A percentile compares a stretch with the other conserved stretches of the same genome.
Conservation (phyloP, 2,888 invertebrate species). For the Hypselothyrea guttata region DNA sequence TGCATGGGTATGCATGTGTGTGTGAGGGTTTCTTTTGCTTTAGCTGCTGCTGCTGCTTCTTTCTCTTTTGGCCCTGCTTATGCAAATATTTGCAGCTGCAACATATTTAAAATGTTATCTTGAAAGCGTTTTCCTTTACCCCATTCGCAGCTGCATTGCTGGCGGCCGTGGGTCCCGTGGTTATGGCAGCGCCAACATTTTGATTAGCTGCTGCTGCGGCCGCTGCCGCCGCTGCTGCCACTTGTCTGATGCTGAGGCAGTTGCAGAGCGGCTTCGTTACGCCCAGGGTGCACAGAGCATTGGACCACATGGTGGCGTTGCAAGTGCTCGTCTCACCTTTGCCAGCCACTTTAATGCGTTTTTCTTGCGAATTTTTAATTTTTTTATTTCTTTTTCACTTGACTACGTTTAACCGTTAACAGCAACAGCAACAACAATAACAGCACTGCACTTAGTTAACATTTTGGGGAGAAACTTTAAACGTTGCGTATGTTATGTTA, state of each 20-base stretch:
- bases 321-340: constrained; percentile 71
- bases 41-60: too few relatives aligned
- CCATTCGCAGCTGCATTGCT: constrained; percentile 55
- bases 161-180: constrained; percentile 72
- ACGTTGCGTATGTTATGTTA: too few relatives aligned
- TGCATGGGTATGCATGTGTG: constrained; percentile 24
- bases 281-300: constrained; percentile 83
- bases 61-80: constrained; percentile 3
- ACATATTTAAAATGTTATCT: neutral
- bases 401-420: neutral
- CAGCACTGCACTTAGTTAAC: constrained; percentile 28
- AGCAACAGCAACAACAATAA: constrained; percentile 15
- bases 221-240: constrained; percentile 80
- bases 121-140: too few relatives aligned
- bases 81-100: constrained; percentile 13
- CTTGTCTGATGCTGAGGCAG: constrained; percentile 83
- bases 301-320: constrained; percentile 81
- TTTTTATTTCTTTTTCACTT: too few relatives aligned
- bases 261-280: constrained; percentile 83
- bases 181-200: constrained; percentile 66
- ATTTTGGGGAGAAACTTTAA: constrained; percentile 15
- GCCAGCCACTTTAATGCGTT: constrained; percentile 75
- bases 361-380: constrained; percentile 30
- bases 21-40: too few relatives aligned
- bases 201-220: constrained; percentile 79